Base-by-base conservation (phyloP, 2,113 vertebrate genomes). In the Tapirus terrestris region DNA sequence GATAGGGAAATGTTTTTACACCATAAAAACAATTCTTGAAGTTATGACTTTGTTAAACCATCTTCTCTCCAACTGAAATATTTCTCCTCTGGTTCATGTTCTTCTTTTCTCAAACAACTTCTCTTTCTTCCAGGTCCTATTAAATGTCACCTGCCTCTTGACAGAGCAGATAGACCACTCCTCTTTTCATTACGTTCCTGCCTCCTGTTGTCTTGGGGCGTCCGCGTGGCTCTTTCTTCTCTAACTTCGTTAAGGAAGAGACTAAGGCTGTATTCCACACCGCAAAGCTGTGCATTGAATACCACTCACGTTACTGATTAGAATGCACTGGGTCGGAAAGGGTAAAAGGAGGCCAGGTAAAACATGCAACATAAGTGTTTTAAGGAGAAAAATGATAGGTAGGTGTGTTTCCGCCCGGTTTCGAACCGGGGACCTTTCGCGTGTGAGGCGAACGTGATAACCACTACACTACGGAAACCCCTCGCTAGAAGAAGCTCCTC, bases 401-500 rank as follows among this genome's bases (percentile, higher is more conserved):
- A 39, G 8, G 48, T 0, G 3, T 51, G 73, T 87, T 58, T 45
- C 58, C 12, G 7, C 20, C 39, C 14, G 45, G 48, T 39, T 48
- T 82, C 25, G 18, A 58, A 51, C 83, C 31, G 3, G n/a, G 58
- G 18, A 60, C 18, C 58, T 60, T 60, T 60, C 58, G 21, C 58
- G 18, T 23, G 21, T 23, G 21, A 60, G 58, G 58, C 58, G 21
- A 60, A 60, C 20, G 21, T 60, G 58, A 20, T 60, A 63, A 84
- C 86, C 68, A 25, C 68, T 83, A 39, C 90, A 60, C 67, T 27
- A 83, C 65, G 3, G 89, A 79, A 79, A 79, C 80, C 1, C 12
- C 18, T 68, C 0, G 1, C 25, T 11, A 2, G 0, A 0, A 0
- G 0, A 0, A 0, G 0, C 0, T 0, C 3, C 0, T 33, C 17